Evolutionary conservation across 2,113 vertebrate genomes (phyloP).

Genomic region (Burhinus oedicnemus): DNA sequence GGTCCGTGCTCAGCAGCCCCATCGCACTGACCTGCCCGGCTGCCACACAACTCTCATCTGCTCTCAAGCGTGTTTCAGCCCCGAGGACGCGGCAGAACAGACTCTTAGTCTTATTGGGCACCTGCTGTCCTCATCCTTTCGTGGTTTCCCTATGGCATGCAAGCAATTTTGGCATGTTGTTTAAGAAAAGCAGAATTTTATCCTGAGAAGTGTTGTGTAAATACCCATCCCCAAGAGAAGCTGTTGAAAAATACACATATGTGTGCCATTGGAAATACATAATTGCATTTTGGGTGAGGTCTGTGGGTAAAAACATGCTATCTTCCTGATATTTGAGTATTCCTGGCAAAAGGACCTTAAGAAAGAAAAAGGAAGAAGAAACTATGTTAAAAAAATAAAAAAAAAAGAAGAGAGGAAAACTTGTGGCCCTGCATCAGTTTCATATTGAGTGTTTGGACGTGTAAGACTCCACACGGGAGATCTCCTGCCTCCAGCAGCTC

Average conservation of each 20-base stretch:
- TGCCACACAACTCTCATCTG: not conserved
- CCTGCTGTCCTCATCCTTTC: not conserved
- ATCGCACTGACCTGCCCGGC: not conserved
- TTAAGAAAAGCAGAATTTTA: not conserved
- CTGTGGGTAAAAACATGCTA: not conserved
- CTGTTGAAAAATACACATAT: not conserved
- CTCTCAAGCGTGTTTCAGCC: not conserved
- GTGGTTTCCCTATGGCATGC: not conserved
- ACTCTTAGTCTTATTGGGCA: not conserved
- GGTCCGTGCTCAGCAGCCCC: accelerated
- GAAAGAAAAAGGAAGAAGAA: not conserved
- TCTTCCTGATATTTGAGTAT: not conserved
- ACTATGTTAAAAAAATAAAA: not conserved
- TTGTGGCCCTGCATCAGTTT: not conserved
- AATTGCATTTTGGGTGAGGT: not conserved
- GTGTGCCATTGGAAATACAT: not conserved
- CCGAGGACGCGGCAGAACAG: not conserved
- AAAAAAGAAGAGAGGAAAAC: not conserved
- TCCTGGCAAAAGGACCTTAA: not conserved
- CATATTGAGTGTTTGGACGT: not conserved
- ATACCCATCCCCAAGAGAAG: not conserved
- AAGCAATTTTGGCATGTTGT: not conserved
- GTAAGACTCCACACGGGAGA: not conserved
- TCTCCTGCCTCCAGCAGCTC: not conserved
- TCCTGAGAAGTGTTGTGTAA: not conserved